These are phyloP conservation scores for Laspeyria flexula DNA, from an alignment of 2,888 invertebrate genomes.

Conservation along the genomic window DNA sequence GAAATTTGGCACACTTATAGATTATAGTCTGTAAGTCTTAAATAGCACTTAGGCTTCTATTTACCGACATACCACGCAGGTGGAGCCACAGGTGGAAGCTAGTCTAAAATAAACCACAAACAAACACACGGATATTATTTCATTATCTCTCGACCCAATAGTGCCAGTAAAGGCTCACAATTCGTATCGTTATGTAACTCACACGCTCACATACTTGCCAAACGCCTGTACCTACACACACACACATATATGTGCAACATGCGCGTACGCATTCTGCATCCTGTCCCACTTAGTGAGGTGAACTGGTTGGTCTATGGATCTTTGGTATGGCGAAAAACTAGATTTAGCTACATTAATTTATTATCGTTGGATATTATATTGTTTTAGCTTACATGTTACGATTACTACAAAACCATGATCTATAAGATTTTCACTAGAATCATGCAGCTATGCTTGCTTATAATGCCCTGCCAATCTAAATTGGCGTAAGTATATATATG, in stretches of 20 bases:
- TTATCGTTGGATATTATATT: slow-evolving; percentile 20
- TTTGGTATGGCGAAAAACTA: slow-evolving; percentile 43
- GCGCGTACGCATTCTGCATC: slow-evolving; percentile 63
- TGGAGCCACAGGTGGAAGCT: too few species aligned
- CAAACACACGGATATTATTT: neutral
- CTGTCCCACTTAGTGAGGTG: slow-evolving; percentile 78
- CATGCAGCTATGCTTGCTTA: too few species aligned
- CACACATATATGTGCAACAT: slow-evolving; percentile 24
- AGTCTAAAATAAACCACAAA: neutral
- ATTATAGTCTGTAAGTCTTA: too few species aligned
- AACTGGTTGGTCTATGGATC: slow-evolving; percentile 60
- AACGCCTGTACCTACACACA: slow-evolving; percentile 9
- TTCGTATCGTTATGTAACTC: slow-evolving; percentile 53
- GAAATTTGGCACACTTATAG: too few species aligned
- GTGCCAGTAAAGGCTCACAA: slow-evolving; percentile 33
- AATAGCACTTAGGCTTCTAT: too few species aligned
- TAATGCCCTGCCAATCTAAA: too few species aligned
- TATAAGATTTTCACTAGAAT: too few species aligned
- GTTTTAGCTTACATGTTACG: neutral
- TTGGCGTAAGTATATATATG: too few species aligned
- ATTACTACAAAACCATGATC: too few species aligned
- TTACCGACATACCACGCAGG: too few species aligned
- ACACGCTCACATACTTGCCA: slow-evolving; percentile 23
- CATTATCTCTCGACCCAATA: slow-evolving; percentile 20
- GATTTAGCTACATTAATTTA: slow-evolving; percentile 32